Evolutionary conservation across 23 tunicate species (phyloP).

Genomic region (Phallusia fumigata): DNA sequence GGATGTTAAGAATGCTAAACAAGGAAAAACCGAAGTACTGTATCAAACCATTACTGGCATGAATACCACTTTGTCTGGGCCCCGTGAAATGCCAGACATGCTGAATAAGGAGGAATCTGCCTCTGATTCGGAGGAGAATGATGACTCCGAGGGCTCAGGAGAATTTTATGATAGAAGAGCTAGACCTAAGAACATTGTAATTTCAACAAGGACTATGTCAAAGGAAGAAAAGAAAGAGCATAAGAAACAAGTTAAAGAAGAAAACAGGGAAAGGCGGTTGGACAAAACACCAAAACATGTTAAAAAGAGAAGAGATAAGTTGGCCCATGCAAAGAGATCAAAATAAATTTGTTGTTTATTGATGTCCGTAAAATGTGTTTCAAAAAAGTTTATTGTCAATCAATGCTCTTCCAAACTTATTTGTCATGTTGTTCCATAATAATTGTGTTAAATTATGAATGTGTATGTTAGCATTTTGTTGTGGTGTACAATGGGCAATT

Average conservation of each 20-base stretch:
- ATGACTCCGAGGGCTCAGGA: not conserved
- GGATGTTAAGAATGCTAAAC: slow-evolving; percentile 56
- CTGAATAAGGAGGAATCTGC: slow-evolving; percentile 21
- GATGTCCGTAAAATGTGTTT: not conserved
- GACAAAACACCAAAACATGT: slow-evolving; percentile 94
- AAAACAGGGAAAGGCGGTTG: slow-evolving; percentile 72
- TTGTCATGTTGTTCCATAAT: too few species aligned
- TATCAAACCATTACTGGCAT: slow-evolving; percentile 87
- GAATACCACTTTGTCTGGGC: slow-evolving; percentile 37
- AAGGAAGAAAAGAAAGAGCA: slow-evolving; percentile 86
- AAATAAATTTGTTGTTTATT: slow-evolving; percentile 22
- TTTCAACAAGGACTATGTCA: slow-evolving; percentile 72
- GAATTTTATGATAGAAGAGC: not conserved
- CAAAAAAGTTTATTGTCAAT: too few species aligned
- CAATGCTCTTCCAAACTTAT: too few species aligned
- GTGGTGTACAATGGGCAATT: not conserved
- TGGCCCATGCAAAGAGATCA: slow-evolving; percentile 13
- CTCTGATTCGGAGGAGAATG: slow-evolving; percentile 2
- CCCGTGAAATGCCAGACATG: slow-evolving; percentile 29
- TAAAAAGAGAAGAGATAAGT: slow-evolving; percentile 84
- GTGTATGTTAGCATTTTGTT: not conserved
- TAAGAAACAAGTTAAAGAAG: slow-evolving; percentile 72
- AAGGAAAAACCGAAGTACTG: slow-evolving; percentile 51
- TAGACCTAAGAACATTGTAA: slow-evolving; percentile 17
- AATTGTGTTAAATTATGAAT: not conserved